A percentile compares a stretch with the other conserved stretches of the same genome.
Evolutionary conservation across 1,140 invertebrate species (phyloP).

Genomic region (Anastrepha ludens): DNA sequence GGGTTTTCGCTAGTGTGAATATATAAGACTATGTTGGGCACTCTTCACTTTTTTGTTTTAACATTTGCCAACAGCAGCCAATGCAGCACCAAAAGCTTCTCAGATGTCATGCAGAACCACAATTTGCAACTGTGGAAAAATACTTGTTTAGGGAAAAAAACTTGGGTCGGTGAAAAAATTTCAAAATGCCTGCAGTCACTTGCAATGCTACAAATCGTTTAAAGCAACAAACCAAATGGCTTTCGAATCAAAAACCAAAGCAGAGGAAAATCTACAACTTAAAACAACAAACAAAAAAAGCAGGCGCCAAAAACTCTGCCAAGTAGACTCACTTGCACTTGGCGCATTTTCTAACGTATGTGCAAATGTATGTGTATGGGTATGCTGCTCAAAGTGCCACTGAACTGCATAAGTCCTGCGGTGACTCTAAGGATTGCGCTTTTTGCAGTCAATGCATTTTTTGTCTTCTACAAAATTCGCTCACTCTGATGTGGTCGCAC

Average conservation of each 20-base stretch:
- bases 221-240: background rate
- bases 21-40: no score
- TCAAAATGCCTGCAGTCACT: constrained; percentile 11
- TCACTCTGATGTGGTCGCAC: background rate
- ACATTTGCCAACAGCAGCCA: background rate
- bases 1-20: no score
- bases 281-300: background rate
- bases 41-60: no score
- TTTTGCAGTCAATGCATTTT: constrained; percentile 6
- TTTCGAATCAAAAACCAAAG: background rate
- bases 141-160: background rate
- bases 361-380: background rate
- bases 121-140: background rate
- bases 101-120: background rate
- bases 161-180: background rate
- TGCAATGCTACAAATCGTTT: background rate
- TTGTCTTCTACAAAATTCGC: background rate
- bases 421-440: background rate
- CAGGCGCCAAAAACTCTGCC: background rate
- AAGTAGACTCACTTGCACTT: constrained; percentile 6
- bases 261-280: background rate
- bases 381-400: background rate
- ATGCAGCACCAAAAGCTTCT: background rate
- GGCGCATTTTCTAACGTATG: background rate
- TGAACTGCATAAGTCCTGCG: background rate